Base-by-base conservation (phyloP, 2,797 vertebrate species). In the Salmo trutta region DNA sequence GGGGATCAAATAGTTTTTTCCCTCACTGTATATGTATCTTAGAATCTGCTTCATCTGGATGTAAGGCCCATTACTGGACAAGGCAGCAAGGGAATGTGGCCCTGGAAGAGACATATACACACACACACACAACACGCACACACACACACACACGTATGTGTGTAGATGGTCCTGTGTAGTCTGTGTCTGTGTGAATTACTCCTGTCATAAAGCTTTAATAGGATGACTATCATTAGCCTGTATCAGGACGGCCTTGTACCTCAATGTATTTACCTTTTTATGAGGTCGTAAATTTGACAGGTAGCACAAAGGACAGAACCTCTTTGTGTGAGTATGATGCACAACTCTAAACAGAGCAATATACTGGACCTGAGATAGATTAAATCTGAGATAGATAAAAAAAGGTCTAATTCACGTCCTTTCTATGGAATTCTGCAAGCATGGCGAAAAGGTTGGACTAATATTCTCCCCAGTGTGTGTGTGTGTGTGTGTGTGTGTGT, bases 221-320 rank as follows among this genome's bases (percentile, higher is more conserved):
- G 91, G 89, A 86, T 88, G 88, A 89, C 90, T 88, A 93, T 94
- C 90, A 91, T 89, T 85, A 89, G 88, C 90, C 91, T 89, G 88
- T 93, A 92, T 91, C 92, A 87, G 89, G 79, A 81, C 90, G 87
- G 89, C 91, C 89, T 93, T 82, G 87, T 83, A 87, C 85, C 70
- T 87, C 83, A 87, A 83, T 64, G 83, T 92, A 90, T 93, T 94
- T 94, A 91, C 91, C 87, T 87, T 93, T 94, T 94, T 93, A 94
- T 92, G 90, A 86, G 88, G 87, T 81, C 78, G 86, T 94, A 92
- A 93, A 93, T 93, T 90, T 91, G 87, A 89, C 78, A 82, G 80
- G 80, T 81, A 19, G 21, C 17, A 87, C 88, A 89, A 91, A 93
- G 90, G 90, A 91, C 90, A 77, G 81, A 88, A 82, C 79, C 81